These are phyloP conservation scores for Eubucco bourcierii DNA, from an alignment of 2,113 vertebrate species.

Conservation along the genomic window DNA sequence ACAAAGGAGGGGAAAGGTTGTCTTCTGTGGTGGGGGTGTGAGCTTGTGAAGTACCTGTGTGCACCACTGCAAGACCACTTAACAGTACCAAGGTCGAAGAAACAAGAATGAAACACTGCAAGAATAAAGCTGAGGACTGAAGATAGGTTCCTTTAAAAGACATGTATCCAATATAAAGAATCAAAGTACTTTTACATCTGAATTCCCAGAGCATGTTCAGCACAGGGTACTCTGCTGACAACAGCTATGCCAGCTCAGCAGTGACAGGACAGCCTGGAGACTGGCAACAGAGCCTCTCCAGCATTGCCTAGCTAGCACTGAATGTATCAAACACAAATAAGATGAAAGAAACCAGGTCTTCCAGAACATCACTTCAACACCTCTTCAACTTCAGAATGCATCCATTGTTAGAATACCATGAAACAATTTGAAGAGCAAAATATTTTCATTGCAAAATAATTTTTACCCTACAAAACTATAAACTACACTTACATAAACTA, in stretches of 20 bases:
- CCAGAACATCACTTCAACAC: background rate
- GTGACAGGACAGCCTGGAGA: background rate
- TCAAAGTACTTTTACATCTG: background rate
- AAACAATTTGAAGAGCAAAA: background rate
- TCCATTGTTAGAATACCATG: background rate
- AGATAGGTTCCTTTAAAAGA: background rate
- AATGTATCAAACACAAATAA: background rate
- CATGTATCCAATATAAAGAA: background rate
- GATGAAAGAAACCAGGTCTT: background rate
- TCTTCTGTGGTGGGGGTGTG: fast-evolving
- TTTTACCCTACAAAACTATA: background rate
- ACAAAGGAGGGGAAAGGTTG: background rate
- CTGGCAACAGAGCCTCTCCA: background rate
- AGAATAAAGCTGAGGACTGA: background rate
- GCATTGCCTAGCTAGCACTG: background rate
- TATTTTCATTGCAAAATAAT: background rate
- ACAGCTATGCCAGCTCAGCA: background rate
- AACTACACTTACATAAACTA: background rate
- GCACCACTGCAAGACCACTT: background rate
- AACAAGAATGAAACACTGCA: background rate
- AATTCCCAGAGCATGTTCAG: background rate
- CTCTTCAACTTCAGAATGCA: background rate
- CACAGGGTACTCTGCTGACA: background rate
- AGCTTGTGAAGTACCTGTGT: background rate
- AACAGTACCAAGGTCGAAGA: background rate